Evolutionary conservation across 2,888 invertebrate genomes (phyloP), one percentile per base, ranked within the genome.

Genomic region (Isotomurus palustris): DNA sequence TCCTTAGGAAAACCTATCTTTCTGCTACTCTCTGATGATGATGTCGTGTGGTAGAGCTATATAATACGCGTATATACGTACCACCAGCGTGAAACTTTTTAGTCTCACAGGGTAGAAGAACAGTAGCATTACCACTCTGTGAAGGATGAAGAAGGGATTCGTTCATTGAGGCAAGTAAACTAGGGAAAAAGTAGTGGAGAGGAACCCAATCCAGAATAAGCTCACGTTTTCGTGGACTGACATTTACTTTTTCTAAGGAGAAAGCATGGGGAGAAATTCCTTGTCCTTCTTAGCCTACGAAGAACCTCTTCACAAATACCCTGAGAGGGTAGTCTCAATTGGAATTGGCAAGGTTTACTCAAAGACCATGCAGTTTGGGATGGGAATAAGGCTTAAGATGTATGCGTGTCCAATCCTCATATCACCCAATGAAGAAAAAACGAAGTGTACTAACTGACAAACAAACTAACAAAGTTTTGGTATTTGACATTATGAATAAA

Each of bases 401-500:
- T 32, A 49, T 49, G 48, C 48, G 48, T 49, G 48, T 49, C 48
- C 48, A 19, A 49, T 35, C 27, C 28, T 50, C 50, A 50, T 50
- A 43, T 29, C 50, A 38, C 32, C 40, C 6, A 17, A 40, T 35
- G 10, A 49, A 21, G 22, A 22, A 10, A 49, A 49, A 49, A 10
- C 4, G 6, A 17, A 6, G n/a, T 8, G 36, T 14, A 50, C 50
- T 38, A 38, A 25, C 36, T 36, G 50, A 50, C 50, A 50, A 50
- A 50, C 38, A 50, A 50, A 35, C 36, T 22, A 36, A 50, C 21
- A 50, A 50, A 50, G 50, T 50, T 50, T 50, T 3, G 40, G 27
- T 40, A 50, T 50, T 50, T 50, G 50, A 50, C 50, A 38, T 50
- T 50, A 38, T 50, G 50, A 50, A 50, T 50, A 50, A 50, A 50